Base-by-base conservation (phyloP, 2,888 invertebrate genomes). In the Salpingus planirostris region DNA sequence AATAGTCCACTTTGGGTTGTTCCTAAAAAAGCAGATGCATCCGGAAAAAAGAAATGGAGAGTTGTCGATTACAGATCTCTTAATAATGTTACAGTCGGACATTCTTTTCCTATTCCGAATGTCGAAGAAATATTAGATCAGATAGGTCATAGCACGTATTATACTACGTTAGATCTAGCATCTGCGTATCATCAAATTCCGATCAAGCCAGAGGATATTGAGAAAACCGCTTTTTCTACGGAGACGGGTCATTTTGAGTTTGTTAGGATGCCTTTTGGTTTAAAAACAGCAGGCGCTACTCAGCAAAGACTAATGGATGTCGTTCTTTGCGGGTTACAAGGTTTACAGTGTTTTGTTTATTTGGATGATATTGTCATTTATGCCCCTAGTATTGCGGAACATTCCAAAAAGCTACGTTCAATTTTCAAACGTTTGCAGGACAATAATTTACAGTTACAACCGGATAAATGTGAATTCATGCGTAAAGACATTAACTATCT, bases 401-500 rank as follows among this genome's bases (percentile, higher is more conserved):
- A 59, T 13, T 47, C 48, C 24, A 11, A 40, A 25, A 59, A 57
- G 32, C 37, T 57, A 2, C 28, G 7, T 3, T 38, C 47, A 33
- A 47, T 60, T 3, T 57, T 60, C 29, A 11, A 37, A 2, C 29
- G 54, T 15, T 35, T 60, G 4, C 25, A 38, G 11, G 7, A 48
- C 28, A 11, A 31, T 26, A 42, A 43, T 23, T 29, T 50, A 8
- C 46, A 60, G 42, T 11, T 61, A 1, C 55, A 60, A 37, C 53
- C 54, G 1, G 54, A 56, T 10, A 59, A n/a, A n/a, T n/a, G n/a
- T n/a, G n/a, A n/a, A n/a, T n/a, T n/a, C n/a, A n/a, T n/a, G n/a
- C n/a, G n/a, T 59, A 38, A 55, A 52, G 54, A 59, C 50, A 50
- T 60, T 12, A 49, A 52, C 1, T 62, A 56, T 29, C 28, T 64